phyloP scores from a whole-genome alignment of 2,888 invertebrate genomes.

The Alviniconcha strummeri region DNA sequence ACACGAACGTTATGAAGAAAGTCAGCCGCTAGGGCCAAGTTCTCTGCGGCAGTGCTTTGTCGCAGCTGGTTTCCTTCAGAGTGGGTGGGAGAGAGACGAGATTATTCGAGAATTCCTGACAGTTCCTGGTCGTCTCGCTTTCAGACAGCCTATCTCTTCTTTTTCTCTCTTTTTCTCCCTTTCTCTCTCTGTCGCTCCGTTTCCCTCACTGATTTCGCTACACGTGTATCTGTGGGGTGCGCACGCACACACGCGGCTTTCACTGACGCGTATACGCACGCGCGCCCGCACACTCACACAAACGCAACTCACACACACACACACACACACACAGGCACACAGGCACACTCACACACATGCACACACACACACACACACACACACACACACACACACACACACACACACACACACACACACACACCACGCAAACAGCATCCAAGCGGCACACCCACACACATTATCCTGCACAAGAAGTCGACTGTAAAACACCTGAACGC shows the following conservation, averaged over 20 bases:
- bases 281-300: neutral
- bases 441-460: neutral
- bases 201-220: neutral
- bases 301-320: too few relatives aligned
- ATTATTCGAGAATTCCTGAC: neutral
- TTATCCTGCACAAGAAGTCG: neutral
- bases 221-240: neutral
- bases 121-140: neutral
- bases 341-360: neutral
- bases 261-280: neutral
- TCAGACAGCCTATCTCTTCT: neutral
- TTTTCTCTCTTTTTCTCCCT: neutral
- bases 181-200: neutral
- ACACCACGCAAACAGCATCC: neutral
- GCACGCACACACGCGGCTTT: neutral
- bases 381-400: neutral
- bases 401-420: neutral
- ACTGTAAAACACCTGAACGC: too few relatives aligned
- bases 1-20: too few relatives aligned
- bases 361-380: neutral
- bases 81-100: too few relatives aligned
- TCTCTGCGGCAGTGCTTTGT: too few relatives aligned
- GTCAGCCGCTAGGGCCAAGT: too few relatives aligned
- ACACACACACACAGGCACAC: neutral
- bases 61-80: too few relatives aligned